Conservation (phyloP, 1,140 invertebrate species). For the Anoplolepis gracilipes region DNA sequence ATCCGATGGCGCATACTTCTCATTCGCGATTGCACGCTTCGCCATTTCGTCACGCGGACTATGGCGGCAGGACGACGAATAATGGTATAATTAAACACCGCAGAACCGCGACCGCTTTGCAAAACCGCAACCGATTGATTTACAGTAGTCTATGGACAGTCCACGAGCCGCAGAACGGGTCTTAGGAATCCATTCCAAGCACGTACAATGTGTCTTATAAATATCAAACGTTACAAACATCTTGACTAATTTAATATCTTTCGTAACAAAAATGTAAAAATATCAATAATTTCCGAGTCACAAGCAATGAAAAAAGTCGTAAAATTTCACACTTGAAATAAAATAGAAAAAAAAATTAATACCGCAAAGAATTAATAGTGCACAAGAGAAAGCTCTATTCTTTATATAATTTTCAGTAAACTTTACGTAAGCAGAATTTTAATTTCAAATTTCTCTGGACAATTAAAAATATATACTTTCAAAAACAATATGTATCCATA, state of each 20-base stretch:
- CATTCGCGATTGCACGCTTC: constrained; percentile 56
- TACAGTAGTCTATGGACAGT: constrained; percentile 66
- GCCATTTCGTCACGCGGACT: constrained; percentile 72
- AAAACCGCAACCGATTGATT: constrained; percentile 73
- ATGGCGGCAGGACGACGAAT: constrained; percentile 67
- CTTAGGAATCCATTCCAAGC: constrained; percentile 62
- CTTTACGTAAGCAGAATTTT: not conserved
- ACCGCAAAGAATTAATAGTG: not conserved
- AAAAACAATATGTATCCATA: not conserved
- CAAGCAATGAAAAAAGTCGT: not conserved
- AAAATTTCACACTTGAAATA: not conserved
- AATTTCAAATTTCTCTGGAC: not conserved
- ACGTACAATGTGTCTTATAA: not conserved
- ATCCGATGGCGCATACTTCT: not conserved
- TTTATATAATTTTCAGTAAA: not conserved
- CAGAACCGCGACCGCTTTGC: constrained; percentile 69
- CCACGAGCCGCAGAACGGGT: constrained; percentile 50
- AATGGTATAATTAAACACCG: constrained; percentile 77
- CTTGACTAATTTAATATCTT: not conserved
- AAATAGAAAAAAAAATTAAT: not conserved
- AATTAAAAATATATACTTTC: not conserved
- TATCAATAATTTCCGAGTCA: not conserved
- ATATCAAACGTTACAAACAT: not conserved
- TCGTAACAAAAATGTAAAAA: not conserved
- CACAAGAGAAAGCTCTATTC: not conserved